Evolutionary conservation across 2,797 vertebrate genomes (phyloP), one percentile per base, ranked within the genome.

Genomic region (Chloroceryle inda): DNA sequence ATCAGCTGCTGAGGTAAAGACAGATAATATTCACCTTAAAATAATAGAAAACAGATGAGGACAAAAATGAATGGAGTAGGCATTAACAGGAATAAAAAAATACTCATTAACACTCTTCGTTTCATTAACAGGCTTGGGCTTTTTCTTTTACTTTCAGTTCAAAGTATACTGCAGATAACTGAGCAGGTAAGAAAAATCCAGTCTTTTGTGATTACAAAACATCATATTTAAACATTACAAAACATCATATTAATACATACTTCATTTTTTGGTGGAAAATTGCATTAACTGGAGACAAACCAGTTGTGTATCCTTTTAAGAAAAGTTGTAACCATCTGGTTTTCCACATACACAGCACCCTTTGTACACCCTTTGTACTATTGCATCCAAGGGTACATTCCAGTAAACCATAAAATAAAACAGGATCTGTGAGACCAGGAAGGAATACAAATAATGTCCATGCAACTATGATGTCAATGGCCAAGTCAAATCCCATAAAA

Each of bases 361-460:
- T 55, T 37, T 37, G 37, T 37, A 38, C 38, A 38, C 11, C 38
- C 38, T 38, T 68, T 53, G 27, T 72, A 40, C 19, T 66, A 17
- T 49, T 58, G 19, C n/a, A 69, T 85, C 35, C 63, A 94, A 94
- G 37, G 24, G 3, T 76, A 38, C 31, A n/a, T 92, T 96, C 67
- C 88, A 76, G 35, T 33, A 84, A 92, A 86, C 31, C n/a, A 71
- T 45, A 90, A 92, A 90, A 89, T 75, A 75, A 86, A 81, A 53
- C 10, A 79, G 29, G 8, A 44, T 55, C 35, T 76, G 18, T 47
- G 27, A 76, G 35, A 47, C 31, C 29, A 23, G 18, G 50, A 71
- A 77, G 19, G 56, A 59, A 67, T 49, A 59, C 64, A 88, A 85
- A 92, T 58, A 92, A 31, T 14, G 53, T 50, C 17, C 8, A 7